phyloP scores from a whole-genome alignment of 2,888 invertebrate genomes.

The Atethmia centrago region DNA sequence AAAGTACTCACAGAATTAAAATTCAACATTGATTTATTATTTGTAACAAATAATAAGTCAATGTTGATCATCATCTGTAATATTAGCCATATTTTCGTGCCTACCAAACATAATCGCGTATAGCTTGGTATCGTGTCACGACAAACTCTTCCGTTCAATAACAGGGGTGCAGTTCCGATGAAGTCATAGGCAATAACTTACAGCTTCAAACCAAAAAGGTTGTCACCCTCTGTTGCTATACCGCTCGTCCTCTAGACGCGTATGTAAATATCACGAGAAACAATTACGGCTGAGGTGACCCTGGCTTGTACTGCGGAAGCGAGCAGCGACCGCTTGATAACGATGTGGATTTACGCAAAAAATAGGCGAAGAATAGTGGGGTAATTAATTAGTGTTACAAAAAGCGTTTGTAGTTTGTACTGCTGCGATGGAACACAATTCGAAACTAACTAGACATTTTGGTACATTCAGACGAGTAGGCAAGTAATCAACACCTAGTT shows the following conservation, averaged over 20 bases:
- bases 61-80: no score
- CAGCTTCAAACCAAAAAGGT: neutral
- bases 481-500: no score
- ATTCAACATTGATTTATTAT: no score
- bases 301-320: slow-evolving; percentile 32
- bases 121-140: neutral
- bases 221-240: neutral
- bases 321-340: slow-evolving; percentile 14
- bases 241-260: slow-evolving; percentile 32
- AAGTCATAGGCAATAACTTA: neutral
- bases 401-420: no score
- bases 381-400: neutral
- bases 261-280: slow-evolving; percentile 27
- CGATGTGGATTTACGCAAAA: slow-evolving; percentile 10
- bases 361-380: neutral
- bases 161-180: neutral
- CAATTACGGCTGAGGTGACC: slow-evolving; percentile 35
- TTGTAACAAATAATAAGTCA: no score
- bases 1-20: no score
- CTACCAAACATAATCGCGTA: neutral
- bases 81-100: neutral
- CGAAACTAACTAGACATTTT: no score
- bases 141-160: neutral
- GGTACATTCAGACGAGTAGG: no score
- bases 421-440: no score